Base-by-base conservation (phyloP, 2,113 vertebrate species). In the Bufo gargarizans region DNA sequence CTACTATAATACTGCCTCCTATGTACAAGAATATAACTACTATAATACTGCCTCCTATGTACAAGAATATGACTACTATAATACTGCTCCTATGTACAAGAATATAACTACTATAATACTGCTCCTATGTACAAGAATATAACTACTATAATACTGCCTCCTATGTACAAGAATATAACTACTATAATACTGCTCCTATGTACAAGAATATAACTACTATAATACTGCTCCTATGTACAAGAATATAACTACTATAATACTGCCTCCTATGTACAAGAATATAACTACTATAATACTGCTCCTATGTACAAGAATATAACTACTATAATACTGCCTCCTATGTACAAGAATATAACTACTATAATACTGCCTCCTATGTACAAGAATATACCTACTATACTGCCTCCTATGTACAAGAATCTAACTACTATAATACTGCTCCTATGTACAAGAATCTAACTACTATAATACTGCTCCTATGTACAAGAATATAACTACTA, bases 61-160 rank as follows among this genome's bases (percentile, higher is more conserved):
- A 69, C 65, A 69, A 33, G 65, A 69, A 69, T 69, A 69, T 69
- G 33, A 69, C 65, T 69, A 69, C 65, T 69, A 69, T 69, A 69
- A 69, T 69, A 33, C 65, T 69, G 22, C 65, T 4, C 65, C 65
- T 69, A 69, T 69, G 10, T 69, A 69, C 65, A 69, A 69, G 22
- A 69, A 69, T 69, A 69, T 69, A 69, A 69, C 65, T 69, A 69
- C 65, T 69, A 69, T 69, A 69, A 69, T 69, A 33, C 65, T 33
- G 65, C 61, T 10, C 65, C 65, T 69, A 69, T 69, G 22, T 69
- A 33, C 65, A 69, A 33, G 65, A 69, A 33, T 69, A 69, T 69
- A 69, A 69, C 65, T 69, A 69, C 65, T 69, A 69, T 69, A 69
- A 69, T 69, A 69, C 65, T 69, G 65, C 65, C 9, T 12, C 65